Percentiles rank a stretch among this genome's conserved stretches.
Conservation (phyloP, 2,113 vertebrate genomes). For the Stigmatopora argus region DNA sequence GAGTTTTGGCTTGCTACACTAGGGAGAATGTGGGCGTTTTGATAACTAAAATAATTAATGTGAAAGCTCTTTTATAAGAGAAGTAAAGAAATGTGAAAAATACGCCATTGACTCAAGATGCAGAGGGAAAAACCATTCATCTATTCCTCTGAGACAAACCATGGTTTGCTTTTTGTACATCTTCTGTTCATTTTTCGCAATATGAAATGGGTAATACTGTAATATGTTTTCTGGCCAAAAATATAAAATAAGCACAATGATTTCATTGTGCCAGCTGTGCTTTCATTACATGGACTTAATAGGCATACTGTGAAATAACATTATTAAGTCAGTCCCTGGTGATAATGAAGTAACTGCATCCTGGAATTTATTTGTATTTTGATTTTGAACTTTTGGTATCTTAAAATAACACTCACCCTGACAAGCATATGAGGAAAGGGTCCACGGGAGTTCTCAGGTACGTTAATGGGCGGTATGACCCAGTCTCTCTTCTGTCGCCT, state of each 20-base stretch:
- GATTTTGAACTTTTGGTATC: slow-evolving; percentile 3
- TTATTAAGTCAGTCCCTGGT: neutral
- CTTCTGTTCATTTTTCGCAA: slow-evolving; percentile 10
- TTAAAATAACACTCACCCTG: slow-evolving; percentile 76
- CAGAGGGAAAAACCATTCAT: slow-evolving; percentile 21
- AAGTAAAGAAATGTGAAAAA: slow-evolving; percentile 3
- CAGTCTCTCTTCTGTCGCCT: slow-evolving; percentile 94
- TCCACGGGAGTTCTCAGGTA: slow-evolving; percentile 91
- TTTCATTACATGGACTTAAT: neutral
- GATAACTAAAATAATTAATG: neutral
- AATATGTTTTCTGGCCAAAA: slow-evolving; percentile 11
- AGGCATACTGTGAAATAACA: neutral
- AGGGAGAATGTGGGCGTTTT: neutral
- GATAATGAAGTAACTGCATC: neutral
- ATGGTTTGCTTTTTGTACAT: slow-evolving; percentile 15
- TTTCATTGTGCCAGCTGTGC: slow-evolving; percentile 29
- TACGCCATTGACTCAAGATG: slow-evolving; percentile 8
- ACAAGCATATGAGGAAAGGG: slow-evolving; percentile 97
- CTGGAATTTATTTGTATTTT: neutral
- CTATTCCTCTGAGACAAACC: slow-evolving; percentile 23
- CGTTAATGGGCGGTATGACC: slow-evolving; percentile 98
- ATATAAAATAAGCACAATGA: slow-evolving; percentile 28
- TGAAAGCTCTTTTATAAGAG: slow-evolving; percentile 1
- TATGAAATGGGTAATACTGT: neutral
- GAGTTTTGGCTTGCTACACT: neutral